Evolutionary conservation across 2,888 invertebrate species (phyloP).

Genomic region (Lasius fuliginosus): DNA sequence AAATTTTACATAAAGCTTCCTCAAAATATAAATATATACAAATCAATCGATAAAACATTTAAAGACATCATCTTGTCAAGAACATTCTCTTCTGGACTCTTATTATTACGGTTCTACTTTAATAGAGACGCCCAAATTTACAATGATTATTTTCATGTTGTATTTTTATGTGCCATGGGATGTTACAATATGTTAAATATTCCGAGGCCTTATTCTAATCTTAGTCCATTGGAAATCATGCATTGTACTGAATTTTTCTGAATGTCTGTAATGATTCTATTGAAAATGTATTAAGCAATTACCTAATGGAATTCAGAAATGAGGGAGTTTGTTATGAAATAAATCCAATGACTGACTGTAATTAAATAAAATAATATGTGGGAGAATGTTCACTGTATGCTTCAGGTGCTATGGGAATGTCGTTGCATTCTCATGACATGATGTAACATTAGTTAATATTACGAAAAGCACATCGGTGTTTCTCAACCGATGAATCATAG

Average conservation of each 20-base stretch:
- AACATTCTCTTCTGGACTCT: background rate
- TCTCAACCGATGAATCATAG: slow-evolving; percentile 73
- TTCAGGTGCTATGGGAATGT: slow-evolving; percentile 78
- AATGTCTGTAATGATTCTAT: slow-evolving; percentile 70
- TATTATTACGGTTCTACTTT: background rate
- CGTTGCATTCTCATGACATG: slow-evolving; percentile 75
- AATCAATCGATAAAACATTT: background rate
- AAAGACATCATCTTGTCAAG: background rate
- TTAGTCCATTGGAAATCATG: slow-evolving; percentile 74
- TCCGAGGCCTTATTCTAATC: slow-evolving; percentile 81
- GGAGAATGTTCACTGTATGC: slow-evolving; percentile 84
- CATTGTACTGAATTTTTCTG: slow-evolving; percentile 72
- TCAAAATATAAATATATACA: background rate
- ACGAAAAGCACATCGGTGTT: slow-evolving; percentile 75
- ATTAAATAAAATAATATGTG: slow-evolving; percentile 79
- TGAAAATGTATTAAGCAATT: slow-evolving; percentile 70
- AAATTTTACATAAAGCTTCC: background rate
- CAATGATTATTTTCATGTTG: slow-evolving; percentile 12
- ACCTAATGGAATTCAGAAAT: slow-evolving; percentile 70
- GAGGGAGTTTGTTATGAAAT: slow-evolving; percentile 81
- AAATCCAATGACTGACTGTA: slow-evolving; percentile 84
- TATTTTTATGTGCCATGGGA: slow-evolving; percentile 67
- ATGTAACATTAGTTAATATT: slow-evolving; percentile 75
- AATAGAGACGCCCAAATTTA: background rate
- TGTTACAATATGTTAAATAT: slow-evolving; percentile 74